phyloP scores from a whole-genome alignment of 2,113 vertebrate species.

The Peromyscus polionotus region DNA sequence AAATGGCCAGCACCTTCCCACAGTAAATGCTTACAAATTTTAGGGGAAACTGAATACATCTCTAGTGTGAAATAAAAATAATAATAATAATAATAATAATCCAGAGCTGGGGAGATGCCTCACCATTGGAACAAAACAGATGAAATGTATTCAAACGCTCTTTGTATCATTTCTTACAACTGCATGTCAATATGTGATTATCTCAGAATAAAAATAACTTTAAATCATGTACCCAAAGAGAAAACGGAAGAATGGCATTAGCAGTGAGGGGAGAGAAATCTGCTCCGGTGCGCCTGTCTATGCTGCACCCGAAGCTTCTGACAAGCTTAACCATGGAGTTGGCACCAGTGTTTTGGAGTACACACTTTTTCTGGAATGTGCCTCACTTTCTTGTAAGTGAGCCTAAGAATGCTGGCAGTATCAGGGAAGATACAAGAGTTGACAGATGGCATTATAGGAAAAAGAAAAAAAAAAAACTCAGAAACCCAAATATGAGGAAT shows the following conservation, averaged over 20 bases:
- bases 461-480: slow-evolving; percentile 36
- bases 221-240: background rate
- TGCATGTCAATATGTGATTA: background rate
- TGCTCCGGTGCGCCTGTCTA: background rate
- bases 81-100: too few species aligned
- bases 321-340: background rate
- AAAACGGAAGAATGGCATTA: background rate
- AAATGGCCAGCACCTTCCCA: too few species aligned
- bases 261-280: slow-evolving; percentile 2
- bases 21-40: background rate
- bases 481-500: slow-evolving; percentile 73
- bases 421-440: slow-evolving; percentile 66
- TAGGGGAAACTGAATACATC: background rate
- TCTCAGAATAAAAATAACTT: background rate
- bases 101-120: background rate
- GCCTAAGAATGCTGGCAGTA: slow-evolving; percentile 60
- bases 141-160: background rate
- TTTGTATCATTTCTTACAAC: slow-evolving; percentile 29
- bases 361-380: slow-evolving; percentile 56
- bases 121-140: background rate
- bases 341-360: background rate
- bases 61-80: background rate
- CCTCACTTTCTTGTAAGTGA: slow-evolving; percentile 58
- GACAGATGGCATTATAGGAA: slow-evolving; percentile 71
- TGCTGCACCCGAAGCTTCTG: background rate